Base-by-base conservation (phyloP, 2,113 vertebrate genomes). In the Xiphophorus maculatus region DNA sequence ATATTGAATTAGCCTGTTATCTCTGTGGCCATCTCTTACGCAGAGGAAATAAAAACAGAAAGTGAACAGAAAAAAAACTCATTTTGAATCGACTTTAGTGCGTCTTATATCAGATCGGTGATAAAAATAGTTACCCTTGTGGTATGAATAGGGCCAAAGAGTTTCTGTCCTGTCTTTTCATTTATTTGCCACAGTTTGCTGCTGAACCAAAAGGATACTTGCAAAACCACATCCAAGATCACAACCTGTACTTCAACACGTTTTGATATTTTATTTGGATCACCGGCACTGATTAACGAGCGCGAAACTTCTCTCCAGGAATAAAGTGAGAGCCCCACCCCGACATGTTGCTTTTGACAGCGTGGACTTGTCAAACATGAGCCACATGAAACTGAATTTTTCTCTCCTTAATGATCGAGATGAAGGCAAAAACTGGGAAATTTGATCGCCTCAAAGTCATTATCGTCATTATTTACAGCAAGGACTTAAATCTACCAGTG, bases 31-130 rank as follows among this genome's bases (percentile, higher is more conserved):
- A 66, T 72, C 22, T 62, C 19, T 66, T 44, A 37, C 19, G 33
- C 15, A 66, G 25, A 66, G 7, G 32, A 82, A 74, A 74, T 29
- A 61, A 40, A 61, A 69, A 65, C 3, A 25, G 58, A 63, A 74
- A 69, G 48, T 27, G 35, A 66, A 40, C n/a, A 15, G 28, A 60
- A 10, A 64, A 71, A 69, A 19, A 63, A 29, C 42, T 6, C 6
- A 70, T 73, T 79, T 66, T 11, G 54, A 15, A n/a, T n/a, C 10
- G 8, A n/a, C 22, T 58, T 58, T 17, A n/a, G 2, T 11, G 10
- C 25, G 17, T 25, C 48, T 58, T 58, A 9, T 37, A 60, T 32
- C 27, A 15, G 4, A 40, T 65, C 25, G 44, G 6, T 1, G 32
- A 7, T 22, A 71, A 70, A 54, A 32, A 3, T 3, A 40, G 35